phyloP scores from a whole-genome alignment of 1,140 invertebrate species.

The Drosophila yakuba region DNA sequence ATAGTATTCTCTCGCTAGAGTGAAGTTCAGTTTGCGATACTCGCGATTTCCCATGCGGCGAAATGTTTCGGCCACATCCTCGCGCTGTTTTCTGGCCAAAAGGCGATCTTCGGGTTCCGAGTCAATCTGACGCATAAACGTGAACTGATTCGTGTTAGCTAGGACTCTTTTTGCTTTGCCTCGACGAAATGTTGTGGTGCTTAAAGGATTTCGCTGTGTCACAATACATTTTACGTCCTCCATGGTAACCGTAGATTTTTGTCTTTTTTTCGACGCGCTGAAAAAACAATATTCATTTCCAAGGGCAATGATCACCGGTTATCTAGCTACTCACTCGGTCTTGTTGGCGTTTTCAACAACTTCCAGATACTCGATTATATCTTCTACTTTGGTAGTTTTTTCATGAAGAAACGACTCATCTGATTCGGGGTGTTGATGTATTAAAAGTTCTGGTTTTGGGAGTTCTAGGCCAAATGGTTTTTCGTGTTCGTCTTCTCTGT shows the following conservation, averaged over 20 bases:
- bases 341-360: conserved; percentile 27
- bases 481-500: neutral
- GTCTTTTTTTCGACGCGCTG: neutral
- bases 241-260: neutral
- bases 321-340: conserved; percentile 30
- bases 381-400: conserved; percentile 24
- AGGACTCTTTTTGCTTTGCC: neutral
- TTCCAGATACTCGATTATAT: conserved; percentile 30
- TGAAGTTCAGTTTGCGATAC: conserved; percentile 36
- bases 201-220: neutral
- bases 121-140: conserved; percentile 64
- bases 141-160: conserved; percentile 42
- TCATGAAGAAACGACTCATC: conserved; percentile 45
- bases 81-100: conserved; percentile 26
- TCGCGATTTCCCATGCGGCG: conserved; percentile 51
- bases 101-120: conserved; percentile 3
- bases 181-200: neutral
- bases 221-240: conserved; percentile 19
- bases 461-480: neutral
- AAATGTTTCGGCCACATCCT: conserved; percentile 50
- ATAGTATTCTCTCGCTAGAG: conserved; percentile 30
- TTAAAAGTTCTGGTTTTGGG: neutral
- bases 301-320: no score
- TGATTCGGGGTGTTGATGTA: conserved; percentile 21
- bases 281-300: no score